phyloP scores from a whole-genome alignment of 2,888 invertebrate species.

The Anticlea derivata region DNA sequence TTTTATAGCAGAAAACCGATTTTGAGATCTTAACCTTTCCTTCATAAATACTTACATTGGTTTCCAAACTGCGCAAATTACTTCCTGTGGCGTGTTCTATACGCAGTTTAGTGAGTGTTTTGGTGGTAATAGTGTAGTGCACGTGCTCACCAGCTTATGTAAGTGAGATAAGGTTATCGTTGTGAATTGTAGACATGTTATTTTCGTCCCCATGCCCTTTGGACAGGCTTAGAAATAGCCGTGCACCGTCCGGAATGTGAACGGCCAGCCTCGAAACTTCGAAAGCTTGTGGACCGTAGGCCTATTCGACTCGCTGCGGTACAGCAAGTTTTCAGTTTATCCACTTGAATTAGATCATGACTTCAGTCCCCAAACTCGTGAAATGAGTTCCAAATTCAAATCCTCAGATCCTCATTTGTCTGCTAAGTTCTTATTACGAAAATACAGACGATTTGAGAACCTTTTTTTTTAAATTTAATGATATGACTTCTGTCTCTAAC shows the following conservation, averaged over 20 bases:
- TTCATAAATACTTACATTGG: conserved; percentile 36
- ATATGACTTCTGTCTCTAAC: too few species aligned
- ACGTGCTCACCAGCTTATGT: conserved; percentile 63
- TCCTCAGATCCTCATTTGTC: not conserved
- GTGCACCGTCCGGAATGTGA: conserved; percentile 35
- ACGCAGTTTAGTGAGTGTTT: conserved; percentile 25
- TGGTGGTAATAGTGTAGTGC: conserved; percentile 34
- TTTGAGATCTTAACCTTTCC: conserved; percentile 23
- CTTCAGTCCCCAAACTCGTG: not conserved
- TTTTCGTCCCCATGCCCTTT: conserved; percentile 50
- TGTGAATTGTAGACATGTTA: conserved; percentile 43
- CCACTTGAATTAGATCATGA: too few species aligned
- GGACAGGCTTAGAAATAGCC: conserved; percentile 55
- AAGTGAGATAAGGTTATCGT: conserved; percentile 65
- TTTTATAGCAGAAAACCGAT: conserved; percentile 19
- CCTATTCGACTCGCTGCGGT: conserved; percentile 21
- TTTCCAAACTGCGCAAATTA: conserved; percentile 56
- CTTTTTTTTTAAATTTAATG: too few species aligned
- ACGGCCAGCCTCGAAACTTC: conserved; percentile 31
- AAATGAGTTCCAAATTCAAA: too few species aligned
- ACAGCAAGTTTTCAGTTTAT: conserved; percentile 5
- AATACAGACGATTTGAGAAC: too few species aligned
- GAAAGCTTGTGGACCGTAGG: conserved; percentile 21
- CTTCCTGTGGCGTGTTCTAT: conserved; percentile 33
- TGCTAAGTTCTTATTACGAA: too few species aligned